Evolutionary conservation across 2,888 invertebrate genomes (phyloP), one percentile per base, ranked within the genome.

Genomic region (Hirtodrosophila alboralis): DNA sequence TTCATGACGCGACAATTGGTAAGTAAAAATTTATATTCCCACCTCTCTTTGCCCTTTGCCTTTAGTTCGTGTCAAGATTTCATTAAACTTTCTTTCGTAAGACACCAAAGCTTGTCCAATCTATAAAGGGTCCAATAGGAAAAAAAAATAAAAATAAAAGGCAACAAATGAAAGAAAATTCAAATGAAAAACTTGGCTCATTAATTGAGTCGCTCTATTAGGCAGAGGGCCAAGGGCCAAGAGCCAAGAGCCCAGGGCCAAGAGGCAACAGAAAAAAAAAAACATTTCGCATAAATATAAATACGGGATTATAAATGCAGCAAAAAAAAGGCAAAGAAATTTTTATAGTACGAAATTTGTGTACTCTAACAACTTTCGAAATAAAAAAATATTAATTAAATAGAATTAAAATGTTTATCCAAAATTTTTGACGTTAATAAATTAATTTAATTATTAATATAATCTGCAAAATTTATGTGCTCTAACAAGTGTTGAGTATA

Each of bases 21-120:
- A 37, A 21, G 57, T 43, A 18, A 48, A 57, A 37, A n/a, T n/a
- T n/a, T n/a, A n/a, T n/a, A n/a, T 41, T 60, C 66, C 53, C 67
- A 49, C 53, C 34, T 44, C 31, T 21, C 28, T 27, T 18, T 63
- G 48, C 36, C 58, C 48, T 62, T 56, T n/a, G n/a, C n/a, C n/a
- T n/a, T n/a, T n/a, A n/a, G n/a, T 81, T 74, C 77, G 70, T 83
- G 79, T 72, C 69, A 79, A 85, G 83, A 85, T 87, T 87, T 87
- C 86, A 84, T 87, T 87, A 78, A 85, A 79, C 79, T 69, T 69
- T 68, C 58, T 21, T n/a, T n/a, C n/a, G 48, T 28, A 57, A 53
- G 51, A 71, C 68, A 64, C 54, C 75, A 59, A 83, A 63, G 85
- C 75, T 48, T 65, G 60, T 43, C 52, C 85, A 78, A 78, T 71